Evolutionary conservation across 2,888 invertebrate species (phyloP).

Genomic region (Drosophila pseudotalamancana): DNA sequence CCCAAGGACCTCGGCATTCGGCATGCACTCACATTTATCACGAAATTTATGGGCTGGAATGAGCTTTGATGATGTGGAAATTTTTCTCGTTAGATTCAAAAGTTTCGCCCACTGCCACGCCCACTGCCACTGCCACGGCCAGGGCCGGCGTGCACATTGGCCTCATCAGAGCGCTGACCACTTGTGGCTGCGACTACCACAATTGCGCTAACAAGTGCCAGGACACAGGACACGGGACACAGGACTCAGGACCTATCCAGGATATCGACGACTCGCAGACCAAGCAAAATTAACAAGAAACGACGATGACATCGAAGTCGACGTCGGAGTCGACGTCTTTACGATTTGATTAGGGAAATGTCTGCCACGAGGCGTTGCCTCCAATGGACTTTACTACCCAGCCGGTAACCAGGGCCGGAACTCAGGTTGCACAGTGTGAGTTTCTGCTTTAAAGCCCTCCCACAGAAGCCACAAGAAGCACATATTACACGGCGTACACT

Average conservation of each 20-base stretch:
- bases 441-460: conserved; percentile 14
- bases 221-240: conserved; percentile 12
- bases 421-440: background rate
- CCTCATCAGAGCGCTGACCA: conserved; percentile 75
- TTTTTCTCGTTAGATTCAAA: conserved; percentile 83
- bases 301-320: conserved; percentile 57
- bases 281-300: conserved; percentile 71
- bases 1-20: conserved; percentile 53
- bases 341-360: conserved; percentile 78
- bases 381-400: conserved; percentile 19
- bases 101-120: conserved; percentile 51
- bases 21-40: conserved; percentile 81
- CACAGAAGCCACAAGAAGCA: conserved; percentile 40
- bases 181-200: conserved; percentile 71
- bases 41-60: conserved; percentile 84
- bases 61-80: conserved; percentile 84
- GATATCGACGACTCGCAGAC: conserved; percentile 45
- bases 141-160: conserved; percentile 51
- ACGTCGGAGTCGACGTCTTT: conserved; percentile 60
- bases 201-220: conserved; percentile 58
- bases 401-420: background rate
- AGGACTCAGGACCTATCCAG: conserved; percentile 2
- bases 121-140: conserved; percentile 21
- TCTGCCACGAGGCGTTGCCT: conserved; percentile 54
- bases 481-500: conserved; percentile 41